These are phyloP conservation scores for Acrossocheilus wenchowensis DNA, from an alignment of 2,797 vertebrate species.

Conservation along the genomic window DNA sequence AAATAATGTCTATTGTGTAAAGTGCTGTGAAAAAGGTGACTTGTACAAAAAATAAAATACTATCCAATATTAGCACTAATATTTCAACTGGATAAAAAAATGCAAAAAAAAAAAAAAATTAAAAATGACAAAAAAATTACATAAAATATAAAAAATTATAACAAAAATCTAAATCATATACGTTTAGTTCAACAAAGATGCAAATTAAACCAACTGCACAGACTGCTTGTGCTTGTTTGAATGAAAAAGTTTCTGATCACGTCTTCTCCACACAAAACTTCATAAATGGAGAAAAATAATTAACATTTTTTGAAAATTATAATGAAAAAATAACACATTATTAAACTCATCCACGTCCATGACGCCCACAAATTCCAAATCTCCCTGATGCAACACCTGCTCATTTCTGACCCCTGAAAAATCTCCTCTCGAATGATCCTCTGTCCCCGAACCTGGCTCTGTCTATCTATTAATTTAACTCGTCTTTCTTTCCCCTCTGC, in stretches of 20 bases:
- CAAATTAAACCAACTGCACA: neutral
- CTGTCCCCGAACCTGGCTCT: constrained; percentile 71
- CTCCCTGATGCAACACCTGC: neutral
- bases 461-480: constrained; percentile 83
- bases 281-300: neutral
- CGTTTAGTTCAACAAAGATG: neutral
- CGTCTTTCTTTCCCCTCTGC: constrained; percentile 66
- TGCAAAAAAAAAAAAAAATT: too few relatives aligned
- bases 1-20: neutral
- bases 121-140: neutral
- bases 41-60: neutral
- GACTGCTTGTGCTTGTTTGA: neutral
- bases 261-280: neutral
- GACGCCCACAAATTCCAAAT: neutral
- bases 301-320: neutral
- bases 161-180: neutral
- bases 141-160: neutral
- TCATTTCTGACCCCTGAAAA: constrained; percentile 68
- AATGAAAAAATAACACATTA: neutral
- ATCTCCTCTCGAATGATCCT: constrained; percentile 75
- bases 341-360: neutral
- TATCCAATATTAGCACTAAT: neutral
- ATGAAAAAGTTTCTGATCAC: neutral
- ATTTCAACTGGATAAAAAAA: neutral
- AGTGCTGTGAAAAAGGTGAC: neutral